phyloP scores from a whole-genome alignment of 2,888 invertebrate species.

The Dendrolimus houi region DNA sequence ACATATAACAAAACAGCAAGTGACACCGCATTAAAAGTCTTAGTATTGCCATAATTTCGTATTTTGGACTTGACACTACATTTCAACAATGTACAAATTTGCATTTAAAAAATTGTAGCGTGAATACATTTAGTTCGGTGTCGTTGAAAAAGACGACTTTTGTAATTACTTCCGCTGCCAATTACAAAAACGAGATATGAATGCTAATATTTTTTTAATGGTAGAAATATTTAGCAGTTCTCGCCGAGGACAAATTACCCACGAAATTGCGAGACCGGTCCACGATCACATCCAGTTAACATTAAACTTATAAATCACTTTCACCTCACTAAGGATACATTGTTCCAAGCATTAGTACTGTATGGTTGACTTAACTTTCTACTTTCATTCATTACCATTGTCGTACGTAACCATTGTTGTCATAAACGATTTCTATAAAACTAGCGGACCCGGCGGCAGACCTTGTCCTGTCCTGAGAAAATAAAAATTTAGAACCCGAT shows the following conservation, averaged over 20 bases:
- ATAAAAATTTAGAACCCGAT: too few species aligned
- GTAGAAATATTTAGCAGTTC: not conserved
- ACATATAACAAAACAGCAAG: too few species aligned
- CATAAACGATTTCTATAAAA: too few species aligned
- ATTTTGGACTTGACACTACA: too few species aligned
- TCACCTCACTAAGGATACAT: not conserved
- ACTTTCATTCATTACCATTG: slow-evolving; percentile 9
- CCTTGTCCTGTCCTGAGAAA: too few species aligned
- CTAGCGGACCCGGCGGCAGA: too few species aligned
- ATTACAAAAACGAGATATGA: not conserved
- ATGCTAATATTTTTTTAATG: not conserved
- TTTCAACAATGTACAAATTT: too few species aligned
- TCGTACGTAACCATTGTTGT: slow-evolving; percentile 2
- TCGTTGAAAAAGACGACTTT: not conserved
- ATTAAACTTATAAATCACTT: not conserved
- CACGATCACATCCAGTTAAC: not conserved
- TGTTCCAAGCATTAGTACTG: not conserved
- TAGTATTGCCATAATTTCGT: too few species aligned
- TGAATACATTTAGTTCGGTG: too few species aligned
- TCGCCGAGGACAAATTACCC: not conserved
- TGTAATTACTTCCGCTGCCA: not conserved
- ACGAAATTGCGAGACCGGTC: not conserved
- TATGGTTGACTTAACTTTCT: slow-evolving; percentile 24
- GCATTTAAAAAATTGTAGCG: too few species aligned
- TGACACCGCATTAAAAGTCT: too few species aligned